These are phyloP conservation scores for Pangasianodon hypophthalmus DNA, from an alignment of 2,113 vertebrate species.

Conservation along the genomic window DNA sequence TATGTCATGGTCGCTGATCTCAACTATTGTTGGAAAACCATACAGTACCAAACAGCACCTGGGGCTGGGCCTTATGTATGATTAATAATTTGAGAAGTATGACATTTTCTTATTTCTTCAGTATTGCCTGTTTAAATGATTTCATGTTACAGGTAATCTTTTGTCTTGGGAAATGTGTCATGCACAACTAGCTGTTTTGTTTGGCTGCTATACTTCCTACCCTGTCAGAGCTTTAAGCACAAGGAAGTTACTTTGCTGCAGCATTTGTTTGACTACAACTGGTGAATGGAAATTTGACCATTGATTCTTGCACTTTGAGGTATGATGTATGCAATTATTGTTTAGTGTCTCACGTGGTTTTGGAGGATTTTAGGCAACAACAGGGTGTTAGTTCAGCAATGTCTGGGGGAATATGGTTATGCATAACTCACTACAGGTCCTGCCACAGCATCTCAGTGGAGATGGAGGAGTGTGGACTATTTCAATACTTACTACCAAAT, in stretches of 20 bases:
- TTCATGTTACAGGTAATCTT: background rate
- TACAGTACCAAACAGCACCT: background rate
- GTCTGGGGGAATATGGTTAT: no score
- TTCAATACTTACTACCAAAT: background rate
- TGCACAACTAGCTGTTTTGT: background rate
- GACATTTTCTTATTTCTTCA: background rate
- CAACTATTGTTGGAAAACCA: background rate
- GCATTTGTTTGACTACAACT: background rate
- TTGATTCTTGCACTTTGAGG: background rate
- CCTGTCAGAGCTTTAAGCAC: background rate
- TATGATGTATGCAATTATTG: background rate
- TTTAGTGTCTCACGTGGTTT: no score
- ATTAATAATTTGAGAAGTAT: background rate
- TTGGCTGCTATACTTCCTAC: background rate
- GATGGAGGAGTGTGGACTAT: background rate
- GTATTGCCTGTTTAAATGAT: background rate
- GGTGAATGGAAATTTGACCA: background rate
- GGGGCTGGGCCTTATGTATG: background rate
- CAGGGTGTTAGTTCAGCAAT: no score
- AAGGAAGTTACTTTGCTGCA: background rate
- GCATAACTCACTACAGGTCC: background rate
- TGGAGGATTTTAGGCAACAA: no score
- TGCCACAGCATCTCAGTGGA: background rate
- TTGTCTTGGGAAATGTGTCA: background rate
- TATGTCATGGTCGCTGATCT: background rate